Conservation (phyloP, 2,888 invertebrate species). For the Cacoxenus indagator region DNA sequence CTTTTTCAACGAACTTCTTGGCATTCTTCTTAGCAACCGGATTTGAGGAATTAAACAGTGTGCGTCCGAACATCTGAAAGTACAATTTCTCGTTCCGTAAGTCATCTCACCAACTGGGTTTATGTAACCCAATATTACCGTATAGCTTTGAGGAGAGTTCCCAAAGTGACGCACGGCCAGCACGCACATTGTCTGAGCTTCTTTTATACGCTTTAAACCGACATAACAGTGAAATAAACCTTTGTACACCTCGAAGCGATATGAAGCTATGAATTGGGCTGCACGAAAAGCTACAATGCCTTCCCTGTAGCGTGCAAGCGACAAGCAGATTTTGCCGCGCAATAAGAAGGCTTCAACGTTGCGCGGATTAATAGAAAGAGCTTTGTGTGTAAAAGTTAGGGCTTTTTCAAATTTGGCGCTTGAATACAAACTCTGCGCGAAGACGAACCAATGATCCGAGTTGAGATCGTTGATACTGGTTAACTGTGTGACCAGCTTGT, state of each 20-base stretch:
- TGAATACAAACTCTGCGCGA: slow-evolving; percentile 79
- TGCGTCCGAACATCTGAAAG: slow-evolving; percentile 80
- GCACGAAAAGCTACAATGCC: slow-evolving; percentile 61
- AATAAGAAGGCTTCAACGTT: slow-evolving; percentile 82
- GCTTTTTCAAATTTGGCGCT: slow-evolving; percentile 76
- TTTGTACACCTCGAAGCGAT: slow-evolving; percentile 78
- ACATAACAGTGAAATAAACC: slow-evolving; percentile 84
- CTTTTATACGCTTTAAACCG: slow-evolving; percentile 77
- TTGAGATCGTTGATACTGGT: slow-evolving; percentile 71
- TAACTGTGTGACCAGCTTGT: slow-evolving; percentile 73
- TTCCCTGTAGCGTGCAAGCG: slow-evolving; percentile 62
- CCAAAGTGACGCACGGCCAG: slow-evolving; percentile 81
- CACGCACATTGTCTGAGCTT: slow-evolving; percentile 81
- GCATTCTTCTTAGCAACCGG: slow-evolving; percentile 73
- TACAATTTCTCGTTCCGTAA: background rate
- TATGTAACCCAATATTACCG: slow-evolving; percentile 72
- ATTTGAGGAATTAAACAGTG: slow-evolving; percentile 76
- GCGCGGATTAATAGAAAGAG: slow-evolving; percentile 76
- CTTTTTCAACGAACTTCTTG: slow-evolving; percentile 80
- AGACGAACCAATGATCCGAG: slow-evolving; percentile 82
- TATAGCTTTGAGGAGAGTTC: slow-evolving; percentile 80
- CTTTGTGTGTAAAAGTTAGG: slow-evolving; percentile 81
- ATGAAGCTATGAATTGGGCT: slow-evolving; percentile 62
- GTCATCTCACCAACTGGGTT: slow-evolving; percentile 2
- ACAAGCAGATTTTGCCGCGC: slow-evolving; percentile 72